phyloP scores from a whole-genome alignment of 2,888 invertebrate species.

The Thymelicus sylvestris region DNA sequence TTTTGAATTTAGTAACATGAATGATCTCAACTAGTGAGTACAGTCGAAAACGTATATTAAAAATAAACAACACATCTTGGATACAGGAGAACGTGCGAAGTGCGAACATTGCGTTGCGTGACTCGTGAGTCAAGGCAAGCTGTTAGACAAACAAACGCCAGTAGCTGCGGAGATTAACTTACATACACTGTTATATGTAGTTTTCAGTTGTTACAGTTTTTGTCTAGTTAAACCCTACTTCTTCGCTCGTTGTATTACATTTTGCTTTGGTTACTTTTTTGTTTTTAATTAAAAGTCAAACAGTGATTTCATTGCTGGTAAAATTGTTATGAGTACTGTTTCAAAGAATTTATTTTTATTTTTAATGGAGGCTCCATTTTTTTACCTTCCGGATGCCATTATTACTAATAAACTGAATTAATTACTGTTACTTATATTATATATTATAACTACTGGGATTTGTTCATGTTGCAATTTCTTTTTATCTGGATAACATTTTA shows the following conservation, averaged over 20 bases:
- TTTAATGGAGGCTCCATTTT: too few relatives aligned
- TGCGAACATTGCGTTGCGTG: conserved; percentile 15
- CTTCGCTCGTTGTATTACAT: background rate
- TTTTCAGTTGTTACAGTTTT: conserved; percentile 5
- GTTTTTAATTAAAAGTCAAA: too few relatives aligned
- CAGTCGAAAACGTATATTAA: conserved; percentile 10
- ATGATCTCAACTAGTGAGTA: background rate
- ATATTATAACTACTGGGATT: too few relatives aligned
- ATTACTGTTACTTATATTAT: too few relatives aligned
- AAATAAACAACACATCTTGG: conserved; percentile 3
- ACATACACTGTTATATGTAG: conserved; percentile 12
- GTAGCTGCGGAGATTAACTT: conserved; percentile 9
- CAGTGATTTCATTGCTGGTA: too few relatives aligned
- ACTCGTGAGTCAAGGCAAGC: conserved; percentile 31
- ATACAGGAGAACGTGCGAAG: conserved; percentile 19
- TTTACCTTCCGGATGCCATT: too few relatives aligned
- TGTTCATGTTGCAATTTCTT: too few relatives aligned
- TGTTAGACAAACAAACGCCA: conserved; percentile 24
- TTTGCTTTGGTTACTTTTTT: too few relatives aligned
- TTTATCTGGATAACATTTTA: too few relatives aligned
- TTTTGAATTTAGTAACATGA: background rate
- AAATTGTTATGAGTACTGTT: too few relatives aligned
- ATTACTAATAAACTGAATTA: too few relatives aligned
- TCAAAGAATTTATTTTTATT: too few relatives aligned
- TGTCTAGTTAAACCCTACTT: background rate